These are phyloP conservation scores for Eugnorisma glareosa DNA, from an alignment of 2,888 invertebrate genomes.

Conservation along the genomic window DNA sequence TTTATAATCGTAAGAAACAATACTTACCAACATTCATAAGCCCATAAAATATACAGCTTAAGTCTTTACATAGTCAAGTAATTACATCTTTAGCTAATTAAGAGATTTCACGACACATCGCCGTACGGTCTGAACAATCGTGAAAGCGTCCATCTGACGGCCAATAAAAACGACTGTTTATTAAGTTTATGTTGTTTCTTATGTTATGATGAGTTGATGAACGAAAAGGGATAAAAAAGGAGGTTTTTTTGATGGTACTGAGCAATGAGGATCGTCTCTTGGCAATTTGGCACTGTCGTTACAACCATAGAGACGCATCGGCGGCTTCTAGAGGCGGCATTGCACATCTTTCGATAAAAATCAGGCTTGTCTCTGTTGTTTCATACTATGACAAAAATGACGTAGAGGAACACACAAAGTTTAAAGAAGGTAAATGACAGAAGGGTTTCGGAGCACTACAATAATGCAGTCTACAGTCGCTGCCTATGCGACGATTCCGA, in stretches of 20 bases:
- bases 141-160: constrained; percentile 50
- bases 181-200: constrained; percentile 23
- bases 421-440: not conserved
- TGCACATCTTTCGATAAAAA: not conserved
- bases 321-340: not conserved
- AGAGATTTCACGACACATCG: constrained; percentile 71
- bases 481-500: not conserved
- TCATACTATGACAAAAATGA: not conserved
- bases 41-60: constrained; percentile 21
- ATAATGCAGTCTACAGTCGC: not conserved
- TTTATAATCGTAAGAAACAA: not conserved
- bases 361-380: not conserved
- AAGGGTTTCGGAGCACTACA: not conserved
- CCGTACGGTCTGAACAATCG: constrained; percentile 45
- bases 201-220: constrained; percentile 15
- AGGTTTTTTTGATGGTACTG: not conserved
- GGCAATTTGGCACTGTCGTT: not conserved
- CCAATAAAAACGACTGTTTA: constrained; percentile 56
- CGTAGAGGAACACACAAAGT: not conserved
- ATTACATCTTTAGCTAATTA: constrained; percentile 78
- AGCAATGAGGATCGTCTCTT: not conserved
- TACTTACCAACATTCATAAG: constrained; percentile 10
- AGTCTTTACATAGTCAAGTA: constrained; percentile 64
- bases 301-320: not conserved
- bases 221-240: constrained; percentile 5